A percentile compares a stretch with the other conserved stretches of the same genome.
Evolutionary conservation across 2,888 invertebrate species (phyloP).

Genomic region (Meandrusa payeni): DNA sequence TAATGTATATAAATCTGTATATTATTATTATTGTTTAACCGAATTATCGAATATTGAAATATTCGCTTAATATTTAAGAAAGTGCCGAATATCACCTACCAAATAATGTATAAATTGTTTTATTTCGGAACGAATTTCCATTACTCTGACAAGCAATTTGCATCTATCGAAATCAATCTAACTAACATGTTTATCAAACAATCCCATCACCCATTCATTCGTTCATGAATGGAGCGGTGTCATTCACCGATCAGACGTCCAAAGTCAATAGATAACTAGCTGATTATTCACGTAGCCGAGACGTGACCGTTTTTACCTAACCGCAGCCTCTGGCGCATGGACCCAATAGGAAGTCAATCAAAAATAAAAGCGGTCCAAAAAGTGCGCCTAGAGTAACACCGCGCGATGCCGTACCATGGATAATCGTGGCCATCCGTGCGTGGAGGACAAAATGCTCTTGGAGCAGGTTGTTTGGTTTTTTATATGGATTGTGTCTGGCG

Average conservation of each 20-base stretch:
- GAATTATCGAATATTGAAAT: no score
- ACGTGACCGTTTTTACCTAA: constrained; percentile 45
- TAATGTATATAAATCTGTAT: no score
- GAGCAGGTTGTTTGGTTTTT: constrained; percentile 53
- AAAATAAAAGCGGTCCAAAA: constrained; percentile 37
- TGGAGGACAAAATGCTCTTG: constrained; percentile 39
- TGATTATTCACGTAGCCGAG: constrained; percentile 57
- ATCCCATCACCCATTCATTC: constrained; percentile 30
- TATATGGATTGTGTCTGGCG: constrained; percentile 29
- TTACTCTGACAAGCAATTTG: background rate
- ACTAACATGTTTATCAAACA: constrained; percentile 2
- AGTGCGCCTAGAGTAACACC: constrained; percentile 27
- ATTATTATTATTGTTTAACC: no score
- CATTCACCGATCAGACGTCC: constrained; percentile 42
- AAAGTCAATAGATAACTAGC: constrained; percentile 65
- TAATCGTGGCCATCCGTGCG: constrained; percentile 51
- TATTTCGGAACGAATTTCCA: background rate
- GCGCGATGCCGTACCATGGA: constrained; percentile 49
- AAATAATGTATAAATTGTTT: no score
- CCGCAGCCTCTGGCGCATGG: constrained; percentile 27
- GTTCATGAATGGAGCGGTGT: constrained; percentile 35
- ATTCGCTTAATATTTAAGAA: no score
- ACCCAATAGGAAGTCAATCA: constrained; percentile 36
- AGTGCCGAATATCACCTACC: no score
- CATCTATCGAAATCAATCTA: background rate